phyloP scores from a whole-genome alignment of 2,888 invertebrate species.

The Chaitophorus viminalis region DNA sequence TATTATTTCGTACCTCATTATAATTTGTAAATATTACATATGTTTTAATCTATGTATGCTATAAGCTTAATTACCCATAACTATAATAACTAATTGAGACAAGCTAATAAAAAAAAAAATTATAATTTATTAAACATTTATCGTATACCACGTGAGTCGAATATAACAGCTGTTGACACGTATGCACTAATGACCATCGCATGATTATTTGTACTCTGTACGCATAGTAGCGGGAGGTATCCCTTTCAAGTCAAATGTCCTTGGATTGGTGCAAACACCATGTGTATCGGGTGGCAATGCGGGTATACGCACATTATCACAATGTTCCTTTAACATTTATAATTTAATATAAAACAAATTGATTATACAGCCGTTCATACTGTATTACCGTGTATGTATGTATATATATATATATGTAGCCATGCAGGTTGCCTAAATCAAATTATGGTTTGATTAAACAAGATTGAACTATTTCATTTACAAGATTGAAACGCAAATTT shows the following conservation, averaged over 20 bases:
- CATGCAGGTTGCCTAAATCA: not conserved
- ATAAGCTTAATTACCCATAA: too few species aligned
- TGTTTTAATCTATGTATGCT: too few species aligned
- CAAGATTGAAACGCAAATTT: not conserved
- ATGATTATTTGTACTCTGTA: not conserved
- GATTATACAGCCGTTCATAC: not conserved
- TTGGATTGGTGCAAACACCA: not conserved
- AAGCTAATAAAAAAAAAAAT: too few species aligned
- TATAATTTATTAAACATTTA: not conserved
- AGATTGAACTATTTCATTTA: not conserved
- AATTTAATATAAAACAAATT: slow-evolving; percentile 6
- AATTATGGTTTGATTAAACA: not conserved
- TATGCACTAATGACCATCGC: slow-evolving; percentile 25
- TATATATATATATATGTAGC: too few species aligned
- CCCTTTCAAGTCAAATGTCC: not conserved
- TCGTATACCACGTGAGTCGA: not conserved
- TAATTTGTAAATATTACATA: too few species aligned
- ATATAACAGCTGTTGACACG: slow-evolving; percentile 5
- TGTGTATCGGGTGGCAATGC: not conserved
- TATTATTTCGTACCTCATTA: too few species aligned
- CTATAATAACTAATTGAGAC: too few species aligned
- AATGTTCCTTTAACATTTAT: not conserved
- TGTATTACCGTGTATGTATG: too few species aligned
- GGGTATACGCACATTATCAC: not conserved
- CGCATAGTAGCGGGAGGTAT: not conserved